These are phyloP conservation scores for Crossaster papposus DNA, from an alignment of 53 echinoderm and acorn worm genomes.

Conservation along the genomic window DNA sequence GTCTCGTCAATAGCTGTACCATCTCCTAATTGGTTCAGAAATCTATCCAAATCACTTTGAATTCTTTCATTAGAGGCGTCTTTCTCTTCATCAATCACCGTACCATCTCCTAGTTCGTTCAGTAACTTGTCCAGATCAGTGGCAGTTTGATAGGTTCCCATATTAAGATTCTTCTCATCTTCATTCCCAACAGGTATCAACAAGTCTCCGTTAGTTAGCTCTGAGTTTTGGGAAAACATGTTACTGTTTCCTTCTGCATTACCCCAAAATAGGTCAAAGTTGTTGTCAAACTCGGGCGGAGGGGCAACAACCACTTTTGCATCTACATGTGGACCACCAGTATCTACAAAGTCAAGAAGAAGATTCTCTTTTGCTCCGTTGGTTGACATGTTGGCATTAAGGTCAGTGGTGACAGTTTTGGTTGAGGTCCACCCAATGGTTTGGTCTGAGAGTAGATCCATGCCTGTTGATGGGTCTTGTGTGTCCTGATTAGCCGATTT, in stretches of 20 bases:
- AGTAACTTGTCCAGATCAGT: slow-evolving; percentile 36
- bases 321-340: background rate
- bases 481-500: slow-evolving; percentile 3
- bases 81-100: slow-evolving; percentile 5
- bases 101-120: slow-evolving; percentile 41
- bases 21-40: slow-evolving; percentile 36
- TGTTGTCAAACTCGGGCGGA: slow-evolving; percentile 40
- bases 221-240: background rate
- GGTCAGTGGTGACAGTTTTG: slow-evolving; percentile 22
- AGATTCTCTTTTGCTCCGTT: slow-evolving; percentile 14
- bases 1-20: slow-evolving; percentile 19
- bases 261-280: slow-evolving; percentile 5
- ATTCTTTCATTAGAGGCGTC: background rate
- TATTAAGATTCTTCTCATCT: background rate
- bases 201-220: background rate
- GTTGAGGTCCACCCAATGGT: slow-evolving; percentile 9
- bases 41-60: slow-evolving; percentile 25
- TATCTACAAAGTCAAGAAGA: slow-evolving; percentile 46
- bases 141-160: background rate
- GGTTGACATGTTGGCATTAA: slow-evolving; percentile 36
- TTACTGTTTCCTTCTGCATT: slow-evolving; percentile 42
- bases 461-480: background rate
- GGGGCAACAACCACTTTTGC: slow-evolving; percentile 34
- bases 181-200: background rate
- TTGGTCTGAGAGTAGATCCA: slow-evolving; percentile 40